Conservation (phyloP, 2,888 invertebrate genomes). For the Psylliodes chrysocephalus region DNA sequence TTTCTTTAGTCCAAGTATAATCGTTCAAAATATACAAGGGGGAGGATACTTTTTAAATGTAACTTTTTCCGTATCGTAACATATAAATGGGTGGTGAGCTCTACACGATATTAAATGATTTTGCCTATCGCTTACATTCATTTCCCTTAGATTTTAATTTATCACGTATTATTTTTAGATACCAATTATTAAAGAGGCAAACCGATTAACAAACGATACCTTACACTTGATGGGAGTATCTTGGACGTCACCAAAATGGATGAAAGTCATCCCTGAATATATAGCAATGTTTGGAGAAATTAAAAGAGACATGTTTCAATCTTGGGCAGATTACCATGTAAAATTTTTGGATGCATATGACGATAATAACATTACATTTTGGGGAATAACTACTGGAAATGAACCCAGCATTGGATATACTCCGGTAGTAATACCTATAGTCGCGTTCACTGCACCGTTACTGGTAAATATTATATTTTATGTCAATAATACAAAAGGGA, state of each 20-base stretch:
- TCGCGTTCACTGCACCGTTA: constrained; percentile 14
- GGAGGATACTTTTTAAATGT: too few species aligned
- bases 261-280: constrained; percentile 22
- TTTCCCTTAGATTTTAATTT: too few species aligned
- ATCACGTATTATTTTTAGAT: constrained; percentile 20
- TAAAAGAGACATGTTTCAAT: constrained; percentile 60
- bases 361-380: constrained; percentile 72
- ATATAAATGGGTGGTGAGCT: too few species aligned
- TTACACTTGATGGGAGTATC: constrained; percentile 13
- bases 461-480: neutral
- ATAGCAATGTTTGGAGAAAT: constrained; percentile 4
- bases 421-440: constrained; percentile 4
- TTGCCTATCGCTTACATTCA: too few species aligned
- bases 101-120: too few species aligned
- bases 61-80: too few species aligned
- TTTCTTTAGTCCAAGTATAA: too few species aligned
- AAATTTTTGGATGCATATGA: constrained; percentile 82
- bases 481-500: too few species aligned
- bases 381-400: constrained; percentile 70
- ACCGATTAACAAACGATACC: neutral
- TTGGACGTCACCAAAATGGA: constrained; percentile 30
- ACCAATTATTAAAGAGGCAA: constrained; percentile 22
- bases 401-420: constrained; percentile 62
- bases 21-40: too few species aligned
- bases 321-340: constrained; percentile 83